phyloP scores from a whole-genome alignment of 1,140 invertebrate genomes.

The Cepaea nemoralis region DNA sequence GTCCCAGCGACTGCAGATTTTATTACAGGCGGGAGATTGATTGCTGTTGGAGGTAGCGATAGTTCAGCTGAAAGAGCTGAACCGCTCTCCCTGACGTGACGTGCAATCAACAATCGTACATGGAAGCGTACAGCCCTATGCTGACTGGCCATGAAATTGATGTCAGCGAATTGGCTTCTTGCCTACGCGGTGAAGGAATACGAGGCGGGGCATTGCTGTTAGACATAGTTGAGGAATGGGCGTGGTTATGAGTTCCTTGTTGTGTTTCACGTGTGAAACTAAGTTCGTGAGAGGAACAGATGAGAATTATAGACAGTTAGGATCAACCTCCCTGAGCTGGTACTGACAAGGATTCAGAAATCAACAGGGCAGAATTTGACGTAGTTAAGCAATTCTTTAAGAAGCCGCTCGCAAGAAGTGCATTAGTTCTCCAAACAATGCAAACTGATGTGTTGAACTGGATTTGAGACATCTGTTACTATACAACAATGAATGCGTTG shows the following conservation, averaged over 20 bases:
- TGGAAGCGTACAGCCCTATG: neutral
- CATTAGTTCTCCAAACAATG: too few species aligned
- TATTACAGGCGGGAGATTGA: conserved; percentile 8
- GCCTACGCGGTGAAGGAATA: neutral
- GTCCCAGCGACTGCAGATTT: neutral
- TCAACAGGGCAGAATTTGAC: too few species aligned
- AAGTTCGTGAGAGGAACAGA: too few species aligned
- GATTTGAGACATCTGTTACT: too few species aligned
- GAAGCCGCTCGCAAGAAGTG: too few species aligned
- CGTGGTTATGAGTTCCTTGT: neutral
- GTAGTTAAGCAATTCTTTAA: too few species aligned
- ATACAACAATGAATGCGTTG: too few species aligned
- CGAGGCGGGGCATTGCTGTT: neutral
- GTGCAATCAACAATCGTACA: neutral
- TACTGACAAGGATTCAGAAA: too few species aligned
- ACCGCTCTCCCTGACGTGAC: neutral
- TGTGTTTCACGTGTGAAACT: too few species aligned
- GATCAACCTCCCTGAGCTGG: too few species aligned
- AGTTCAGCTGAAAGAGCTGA: neutral
- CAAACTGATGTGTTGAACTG: too few species aligned
- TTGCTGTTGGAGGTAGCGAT: neutral
- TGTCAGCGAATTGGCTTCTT: conserved; percentile 1
- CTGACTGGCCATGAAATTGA: neutral
- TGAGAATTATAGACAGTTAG: too few species aligned
- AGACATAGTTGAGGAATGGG: neutral